phyloP scores from a whole-genome alignment of 1,140 invertebrate species.

The Patella vulgata region DNA sequence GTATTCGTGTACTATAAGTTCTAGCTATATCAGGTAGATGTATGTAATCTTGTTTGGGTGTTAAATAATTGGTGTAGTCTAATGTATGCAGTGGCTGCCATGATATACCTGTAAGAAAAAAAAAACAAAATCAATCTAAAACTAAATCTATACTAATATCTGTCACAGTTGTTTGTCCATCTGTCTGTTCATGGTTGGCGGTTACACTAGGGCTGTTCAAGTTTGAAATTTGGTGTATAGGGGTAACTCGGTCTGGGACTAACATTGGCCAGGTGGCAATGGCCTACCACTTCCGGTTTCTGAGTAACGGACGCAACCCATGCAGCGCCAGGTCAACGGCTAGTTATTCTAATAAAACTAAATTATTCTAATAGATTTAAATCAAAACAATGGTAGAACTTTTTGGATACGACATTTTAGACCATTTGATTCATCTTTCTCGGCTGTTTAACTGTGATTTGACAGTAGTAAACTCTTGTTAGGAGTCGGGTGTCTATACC shows the following conservation, averaged over 20 bases:
- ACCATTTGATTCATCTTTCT: not conserved
- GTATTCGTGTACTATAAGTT: constrained; percentile 58
- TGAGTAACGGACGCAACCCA: no score
- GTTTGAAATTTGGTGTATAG: not conserved
- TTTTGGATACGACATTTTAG: not conserved
- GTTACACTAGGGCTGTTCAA: no score
- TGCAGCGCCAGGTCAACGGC: no score
- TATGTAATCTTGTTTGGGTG: constrained; percentile 62
- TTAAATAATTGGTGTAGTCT: constrained; percentile 57
- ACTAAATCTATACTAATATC: constrained; percentile 1
- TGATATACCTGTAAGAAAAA: constrained; percentile 54
- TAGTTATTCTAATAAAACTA: no score
- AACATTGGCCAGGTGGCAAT: no score
- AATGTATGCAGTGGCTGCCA: constrained; percentile 66
- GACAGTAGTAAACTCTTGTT: no score
- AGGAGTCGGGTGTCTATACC: no score
- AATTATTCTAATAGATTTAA: no score
- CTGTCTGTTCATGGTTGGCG: no score
- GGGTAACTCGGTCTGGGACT: no score
- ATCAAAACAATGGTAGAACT: no score
- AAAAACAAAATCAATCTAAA: not conserved
- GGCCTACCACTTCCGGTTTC: no score
- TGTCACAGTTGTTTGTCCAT: not conserved
- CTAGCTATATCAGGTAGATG: constrained; percentile 58
- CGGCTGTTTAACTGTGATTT: not conserved